Evolutionary conservation across 2,888 invertebrate genomes (phyloP).

Genomic region (Drosophila emarginata): DNA sequence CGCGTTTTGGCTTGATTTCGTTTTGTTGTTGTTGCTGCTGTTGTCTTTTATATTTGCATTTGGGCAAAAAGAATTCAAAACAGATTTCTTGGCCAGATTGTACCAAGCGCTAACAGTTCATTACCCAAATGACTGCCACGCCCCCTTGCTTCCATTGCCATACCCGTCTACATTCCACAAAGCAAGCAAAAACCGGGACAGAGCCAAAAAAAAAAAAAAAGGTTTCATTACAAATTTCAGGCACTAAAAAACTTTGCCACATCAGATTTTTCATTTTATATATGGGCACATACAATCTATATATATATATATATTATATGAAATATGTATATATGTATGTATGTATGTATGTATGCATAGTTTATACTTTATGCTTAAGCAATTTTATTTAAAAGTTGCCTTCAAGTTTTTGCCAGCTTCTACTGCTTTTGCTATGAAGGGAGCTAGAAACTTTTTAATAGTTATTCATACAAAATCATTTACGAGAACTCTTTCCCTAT

Average conservation of each 20-base stretch:
- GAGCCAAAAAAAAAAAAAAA: conserved; percentile 36
- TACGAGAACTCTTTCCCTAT: conserved; percentile 48
- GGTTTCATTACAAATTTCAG: conserved; percentile 46
- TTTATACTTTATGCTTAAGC: conserved; percentile 15
- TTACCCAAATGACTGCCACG: conserved; percentile 68
- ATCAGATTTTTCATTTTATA: conserved; percentile 37
- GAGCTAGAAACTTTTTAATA: conserved; percentile 67
- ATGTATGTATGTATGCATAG: conserved; percentile 3
- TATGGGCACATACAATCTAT: conserved; percentile 4
- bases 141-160: neutral
- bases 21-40: conserved; percentile 12
- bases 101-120: conserved; percentile 69
- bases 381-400: conserved; percentile 44
- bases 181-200: neutral
- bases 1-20: conserved; percentile 1
- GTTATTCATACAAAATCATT: conserved; percentile 70
- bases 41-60: conserved; percentile 53
- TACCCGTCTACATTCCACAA: neutral
- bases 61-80: conserved; percentile 62
- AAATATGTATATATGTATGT: neutral
- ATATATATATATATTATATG: no score
- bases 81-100: conserved; percentile 74
- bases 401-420: conserved; percentile 20
- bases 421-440: conserved; percentile 13
- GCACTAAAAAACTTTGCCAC: neutral